Conservation (phyloP, 1,140 invertebrate genomes). For the Megalopta genalis region DNA sequence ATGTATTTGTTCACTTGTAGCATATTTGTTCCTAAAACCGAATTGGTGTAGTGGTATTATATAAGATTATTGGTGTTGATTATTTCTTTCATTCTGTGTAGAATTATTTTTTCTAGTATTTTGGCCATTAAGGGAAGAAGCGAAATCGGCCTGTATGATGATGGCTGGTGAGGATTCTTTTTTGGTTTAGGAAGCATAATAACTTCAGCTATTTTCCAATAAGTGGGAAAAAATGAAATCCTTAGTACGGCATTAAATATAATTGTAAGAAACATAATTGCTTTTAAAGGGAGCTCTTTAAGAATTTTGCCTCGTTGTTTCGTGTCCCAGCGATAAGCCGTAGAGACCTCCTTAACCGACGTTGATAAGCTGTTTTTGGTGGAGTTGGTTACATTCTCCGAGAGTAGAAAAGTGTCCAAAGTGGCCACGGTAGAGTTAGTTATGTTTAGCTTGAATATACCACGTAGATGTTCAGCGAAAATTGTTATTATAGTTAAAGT, state of each 20-base stretch:
- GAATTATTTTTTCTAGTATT: neutral
- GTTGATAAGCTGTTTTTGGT: no score
- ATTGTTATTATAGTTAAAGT: no score
- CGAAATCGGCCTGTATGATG: neutral
- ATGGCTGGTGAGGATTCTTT: neutral
- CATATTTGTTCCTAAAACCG: constrained; percentile 48
- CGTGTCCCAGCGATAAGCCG: no score
- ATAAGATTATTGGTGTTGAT: no score
- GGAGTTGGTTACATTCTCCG: no score
- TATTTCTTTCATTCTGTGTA: neutral
- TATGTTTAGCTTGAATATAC: no score
- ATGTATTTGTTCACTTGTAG: constrained; percentile 64
- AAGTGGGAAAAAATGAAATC: neutral
- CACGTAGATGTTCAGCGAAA: no score
- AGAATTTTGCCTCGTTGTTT: no score
- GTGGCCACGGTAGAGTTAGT: no score
- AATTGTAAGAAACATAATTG: neutral
- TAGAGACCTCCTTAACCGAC: no score
- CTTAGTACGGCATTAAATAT: neutral
- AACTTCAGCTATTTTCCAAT: neutral
- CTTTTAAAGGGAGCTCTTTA: neutral
- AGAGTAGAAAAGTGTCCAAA: no score
- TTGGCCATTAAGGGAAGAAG: neutral
- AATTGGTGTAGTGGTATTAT: constrained; percentile 16
- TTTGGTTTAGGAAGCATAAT: neutral